A percentile compares a stretch with the other conserved stretches of the same genome.
Evolutionary conservation across 1,140 invertebrate genomes (phyloP).

Genomic region (Pseudomyrmex sp.): DNA sequence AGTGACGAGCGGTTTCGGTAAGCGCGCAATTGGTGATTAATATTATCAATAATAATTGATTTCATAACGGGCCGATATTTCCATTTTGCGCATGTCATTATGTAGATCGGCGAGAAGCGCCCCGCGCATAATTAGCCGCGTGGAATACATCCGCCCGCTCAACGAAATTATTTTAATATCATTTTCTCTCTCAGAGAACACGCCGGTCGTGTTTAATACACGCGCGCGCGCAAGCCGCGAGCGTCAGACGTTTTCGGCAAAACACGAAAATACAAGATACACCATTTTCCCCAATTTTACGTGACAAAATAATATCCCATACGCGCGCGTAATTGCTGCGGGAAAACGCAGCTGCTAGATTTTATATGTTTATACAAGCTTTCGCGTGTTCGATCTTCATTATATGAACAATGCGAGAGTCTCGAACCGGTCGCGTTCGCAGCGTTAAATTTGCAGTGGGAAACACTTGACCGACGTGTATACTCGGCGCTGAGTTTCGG

Average conservation of each 20-base stretch:
- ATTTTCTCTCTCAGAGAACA: slow-evolving; percentile 39
- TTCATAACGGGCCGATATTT: slow-evolving; percentile 50
- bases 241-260: background rate
- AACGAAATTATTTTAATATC: slow-evolving; percentile 60
- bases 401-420: background rate
- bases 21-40: slow-evolving; percentile 54
- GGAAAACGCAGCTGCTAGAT: no score
- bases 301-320: no score
- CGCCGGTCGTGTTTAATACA: slow-evolving; percentile 37
- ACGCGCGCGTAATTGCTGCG: background rate
- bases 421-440: background rate
- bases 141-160: slow-evolving; percentile 28
- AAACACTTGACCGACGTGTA: slow-evolving; percentile 8
- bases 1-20: background rate
- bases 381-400: slow-evolving; percentile 5
- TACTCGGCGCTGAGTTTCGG: background rate
- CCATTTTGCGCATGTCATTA: slow-evolving; percentile 57
- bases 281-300: background rate
- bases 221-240: background rate
- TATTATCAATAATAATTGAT: slow-evolving; percentile 59
- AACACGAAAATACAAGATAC: slow-evolving; percentile 1
- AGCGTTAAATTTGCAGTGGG: slow-evolving; percentile 23
- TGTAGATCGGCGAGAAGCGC: slow-evolving; percentile 47
- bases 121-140: slow-evolving; percentile 53
- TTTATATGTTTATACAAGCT: background rate